phyloP scores from a whole-genome alignment of 2,888 invertebrate genomes.

The Tanytarsus gracilentus region DNA sequence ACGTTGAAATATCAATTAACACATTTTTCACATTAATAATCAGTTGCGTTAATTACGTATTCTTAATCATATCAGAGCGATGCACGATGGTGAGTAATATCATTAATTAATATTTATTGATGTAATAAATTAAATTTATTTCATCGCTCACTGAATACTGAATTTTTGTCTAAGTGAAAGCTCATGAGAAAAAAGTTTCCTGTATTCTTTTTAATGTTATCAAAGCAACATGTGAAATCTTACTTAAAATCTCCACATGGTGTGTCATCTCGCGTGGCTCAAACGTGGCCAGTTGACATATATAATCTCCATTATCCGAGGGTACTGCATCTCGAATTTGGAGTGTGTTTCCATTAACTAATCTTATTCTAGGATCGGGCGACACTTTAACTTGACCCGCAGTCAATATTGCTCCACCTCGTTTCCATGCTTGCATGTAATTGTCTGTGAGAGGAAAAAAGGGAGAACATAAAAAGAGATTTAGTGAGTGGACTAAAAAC shows the following conservation, averaged over 20 bases:
- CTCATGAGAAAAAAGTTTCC: background rate
- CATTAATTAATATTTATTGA: conserved; percentile 25
- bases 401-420: conserved; percentile 49
- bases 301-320: conserved; percentile 51
- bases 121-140: conserved; percentile 9
- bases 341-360: conserved; percentile 49
- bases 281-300: conserved; percentile 50
- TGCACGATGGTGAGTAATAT: background rate
- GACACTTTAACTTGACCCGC: conserved; percentile 50
- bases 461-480: background rate
- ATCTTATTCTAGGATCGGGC: conserved; percentile 47
- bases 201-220: no score
- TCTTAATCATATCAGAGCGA: background rate
- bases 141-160: background rate
- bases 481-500: no score
- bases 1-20: no score
- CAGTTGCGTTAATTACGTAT: background rate
- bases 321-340: conserved; percentile 49
- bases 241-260: conserved; percentile 51
- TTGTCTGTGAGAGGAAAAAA: conserved; percentile 38
- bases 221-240: conserved; percentile 34
- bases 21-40: no score
- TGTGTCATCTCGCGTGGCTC: conserved; percentile 50
- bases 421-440: conserved; percentile 50
- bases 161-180: no score